phyloP scores from a whole-genome alignment of 2,113 vertebrate species.

The Empidonax alnorum region DNA sequence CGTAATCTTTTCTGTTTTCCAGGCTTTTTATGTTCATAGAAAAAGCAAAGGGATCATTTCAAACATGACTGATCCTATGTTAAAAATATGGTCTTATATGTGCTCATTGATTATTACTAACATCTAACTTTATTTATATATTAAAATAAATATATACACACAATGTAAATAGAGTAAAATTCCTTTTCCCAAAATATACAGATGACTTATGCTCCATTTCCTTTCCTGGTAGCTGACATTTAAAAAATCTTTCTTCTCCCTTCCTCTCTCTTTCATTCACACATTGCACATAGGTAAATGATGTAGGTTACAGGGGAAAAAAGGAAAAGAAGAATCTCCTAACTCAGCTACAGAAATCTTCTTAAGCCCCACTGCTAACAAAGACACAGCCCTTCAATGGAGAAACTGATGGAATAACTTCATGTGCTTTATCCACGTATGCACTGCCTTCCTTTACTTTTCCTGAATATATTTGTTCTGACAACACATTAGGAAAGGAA shows the following conservation, averaged over 20 bases:
- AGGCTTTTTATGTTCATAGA: not conserved
- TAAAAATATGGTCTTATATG: not conserved
- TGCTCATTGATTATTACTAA: not conserved
- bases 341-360: not conserved
- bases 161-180: not conserved
- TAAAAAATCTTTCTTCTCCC: not conserved
- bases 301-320: fast-evolving
- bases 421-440: not conserved
- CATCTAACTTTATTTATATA: not conserved
- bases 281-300: not conserved
- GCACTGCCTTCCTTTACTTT: not conserved
- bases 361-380: not conserved
- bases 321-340: not conserved
- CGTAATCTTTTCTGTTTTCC: not conserved
- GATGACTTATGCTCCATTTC: not conserved
- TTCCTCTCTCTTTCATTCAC: not conserved
- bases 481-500: not conserved
- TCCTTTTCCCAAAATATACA: not conserved
- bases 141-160: not conserved
- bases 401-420: not conserved
- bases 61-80: not conserved
- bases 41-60: not conserved
- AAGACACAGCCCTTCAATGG: not conserved
- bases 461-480: not conserved
- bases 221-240: not conserved